phyloP scores from a whole-genome alignment of 2,888 invertebrate genomes.

The Brachypalpus laphriformis region DNA sequence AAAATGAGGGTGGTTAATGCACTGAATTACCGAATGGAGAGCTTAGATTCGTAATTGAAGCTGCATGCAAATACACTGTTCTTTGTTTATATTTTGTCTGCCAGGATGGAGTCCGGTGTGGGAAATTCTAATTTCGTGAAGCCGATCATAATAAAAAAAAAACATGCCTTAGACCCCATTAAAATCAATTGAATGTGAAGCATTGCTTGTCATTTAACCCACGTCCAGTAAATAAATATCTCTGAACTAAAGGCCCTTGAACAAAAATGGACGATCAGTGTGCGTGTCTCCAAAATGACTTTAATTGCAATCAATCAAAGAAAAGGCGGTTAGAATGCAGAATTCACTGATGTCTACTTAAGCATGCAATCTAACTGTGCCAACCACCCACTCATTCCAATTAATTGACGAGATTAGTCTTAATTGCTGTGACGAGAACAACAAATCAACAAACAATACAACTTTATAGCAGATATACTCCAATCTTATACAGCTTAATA shows the following conservation, averaged over 20 bases:
- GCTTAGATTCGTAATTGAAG: too few relatives aligned
- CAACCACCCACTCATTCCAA: conserved; percentile 22
- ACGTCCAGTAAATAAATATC: neutral
- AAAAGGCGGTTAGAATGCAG: neutral
- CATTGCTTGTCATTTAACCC: neutral
- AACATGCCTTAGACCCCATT: too few relatives aligned
- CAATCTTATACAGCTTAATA: conserved; percentile 36
- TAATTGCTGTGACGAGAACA: conserved; percentile 25
- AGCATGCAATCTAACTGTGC: conserved; percentile 14
- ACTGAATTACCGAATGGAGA: too few relatives aligned
- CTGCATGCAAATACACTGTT: too few relatives aligned
- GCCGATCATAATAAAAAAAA: too few relatives aligned
- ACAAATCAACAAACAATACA: conserved; percentile 42
- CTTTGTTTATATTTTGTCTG: too few relatives aligned
- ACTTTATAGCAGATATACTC: conserved; percentile 26
- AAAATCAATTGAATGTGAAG: neutral
- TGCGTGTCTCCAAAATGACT: neutral
- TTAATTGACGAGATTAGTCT: conserved; percentile 52
- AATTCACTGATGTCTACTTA: neutral
- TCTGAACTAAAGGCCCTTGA: neutral
- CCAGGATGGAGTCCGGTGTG: too few relatives aligned
- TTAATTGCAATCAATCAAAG: conserved; percentile 50
- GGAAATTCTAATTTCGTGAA: too few relatives aligned
- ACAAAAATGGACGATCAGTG: neutral
- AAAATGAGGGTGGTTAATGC: too few relatives aligned